phyloP scores from a whole-genome alignment of 2,888 invertebrate species.

The Aporophyla lueneburgensis region DNA sequence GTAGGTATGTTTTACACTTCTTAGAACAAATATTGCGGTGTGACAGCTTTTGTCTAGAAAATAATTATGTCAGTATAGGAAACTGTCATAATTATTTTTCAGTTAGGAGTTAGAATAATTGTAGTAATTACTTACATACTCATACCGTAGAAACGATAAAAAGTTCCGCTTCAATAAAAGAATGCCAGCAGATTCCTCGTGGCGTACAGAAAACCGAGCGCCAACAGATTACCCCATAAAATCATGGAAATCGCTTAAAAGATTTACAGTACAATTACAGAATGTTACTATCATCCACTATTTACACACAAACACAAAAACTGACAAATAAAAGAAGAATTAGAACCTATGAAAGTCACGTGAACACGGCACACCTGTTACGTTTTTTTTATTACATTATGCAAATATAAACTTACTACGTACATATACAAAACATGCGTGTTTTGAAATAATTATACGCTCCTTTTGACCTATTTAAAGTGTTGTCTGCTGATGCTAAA shows the following conservation, averaged over 20 bases:
- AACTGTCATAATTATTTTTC: neutral
- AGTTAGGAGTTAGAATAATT: neutral
- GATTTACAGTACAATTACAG: constrained; percentile 59
- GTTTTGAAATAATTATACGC: constrained; percentile 15
- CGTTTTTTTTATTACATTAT: constrained; percentile 44
- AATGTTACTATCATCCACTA: constrained; percentile 53
- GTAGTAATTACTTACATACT: too few species aligned
- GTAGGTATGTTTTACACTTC: neutral
- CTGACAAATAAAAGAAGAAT: constrained; percentile 69
- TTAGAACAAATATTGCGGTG: neutral
- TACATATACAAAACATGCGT: constrained; percentile 9
- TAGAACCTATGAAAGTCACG: constrained; percentile 63
- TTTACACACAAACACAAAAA: constrained; percentile 49
- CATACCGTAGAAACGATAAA: neutral
- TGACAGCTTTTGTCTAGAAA: neutral
- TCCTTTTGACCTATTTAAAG: constrained; percentile 31
- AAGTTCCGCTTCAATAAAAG: neutral
- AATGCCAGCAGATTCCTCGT: neutral
- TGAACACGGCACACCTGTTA: constrained; percentile 62
- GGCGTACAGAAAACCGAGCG: neutral
- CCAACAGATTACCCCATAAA: constrained; percentile 46
- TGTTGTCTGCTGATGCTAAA: neutral
- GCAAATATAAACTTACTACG: constrained; percentile 12
- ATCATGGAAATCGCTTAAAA: constrained; percentile 45
- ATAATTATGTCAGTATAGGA: neutral